Percentiles rank a stretch among this genome's conserved stretches.
phyloP scores from a whole-genome alignment of 2,797 vertebrate species.

The Sardinella longiceps region DNA sequence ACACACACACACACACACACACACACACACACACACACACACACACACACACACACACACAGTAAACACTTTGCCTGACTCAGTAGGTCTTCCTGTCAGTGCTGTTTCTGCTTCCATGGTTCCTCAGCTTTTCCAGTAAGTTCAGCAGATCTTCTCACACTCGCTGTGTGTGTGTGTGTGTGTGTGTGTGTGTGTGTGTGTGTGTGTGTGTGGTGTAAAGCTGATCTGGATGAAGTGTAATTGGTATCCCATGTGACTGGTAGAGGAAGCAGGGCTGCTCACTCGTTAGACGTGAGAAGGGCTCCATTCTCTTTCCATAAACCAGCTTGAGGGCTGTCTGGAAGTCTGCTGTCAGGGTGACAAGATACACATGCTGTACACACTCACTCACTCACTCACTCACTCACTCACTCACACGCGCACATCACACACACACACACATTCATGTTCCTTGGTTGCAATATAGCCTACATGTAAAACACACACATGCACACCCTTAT shows the following conservation, averaged over 20 bases:
- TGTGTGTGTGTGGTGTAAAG: neutral
- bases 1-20: neutral
- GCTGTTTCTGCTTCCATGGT: neutral
- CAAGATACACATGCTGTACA: neutral
- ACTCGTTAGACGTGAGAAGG: neutral
- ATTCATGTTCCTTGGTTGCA: neutral
- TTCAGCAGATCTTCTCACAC: neutral
- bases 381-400: neutral
- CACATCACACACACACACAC: neutral
- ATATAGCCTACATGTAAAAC: neutral
- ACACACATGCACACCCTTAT: neutral
- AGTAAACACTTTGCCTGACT: neutral
- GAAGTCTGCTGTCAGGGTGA: neutral
- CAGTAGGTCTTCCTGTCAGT: neutral
- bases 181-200: too few relatives aligned
- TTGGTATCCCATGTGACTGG: neutral
- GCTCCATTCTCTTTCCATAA: neutral
- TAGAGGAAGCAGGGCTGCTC: neutral
- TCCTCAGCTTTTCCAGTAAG: conserved; percentile 2
- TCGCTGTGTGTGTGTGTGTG: neutral
- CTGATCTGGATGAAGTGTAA: neutral
- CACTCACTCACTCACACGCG: neutral
- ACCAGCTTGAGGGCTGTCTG: neutral
- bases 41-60: neutral
- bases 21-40: neutral